Base-by-base conservation (phyloP, 2,888 invertebrate genomes). In the Tetranychus piercei region DNA sequence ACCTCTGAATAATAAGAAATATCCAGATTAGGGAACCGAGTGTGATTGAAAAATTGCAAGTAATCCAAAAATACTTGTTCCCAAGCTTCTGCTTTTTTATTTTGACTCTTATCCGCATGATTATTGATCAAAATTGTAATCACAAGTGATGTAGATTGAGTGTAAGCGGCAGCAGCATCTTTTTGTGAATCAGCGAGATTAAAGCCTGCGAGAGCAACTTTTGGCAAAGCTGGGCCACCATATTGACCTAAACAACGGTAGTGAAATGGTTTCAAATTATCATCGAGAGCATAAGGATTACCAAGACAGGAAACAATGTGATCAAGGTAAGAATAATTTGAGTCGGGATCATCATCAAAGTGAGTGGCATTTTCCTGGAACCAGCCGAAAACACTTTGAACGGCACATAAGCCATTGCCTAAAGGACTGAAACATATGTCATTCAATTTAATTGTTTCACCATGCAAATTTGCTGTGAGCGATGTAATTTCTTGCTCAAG, bases 351-450 rank as follows among this genome's bases (percentile, higher is more conserved):
- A 69, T 73, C 44, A 6, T 70, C 74, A 18, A 79, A 69, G 34
- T 76, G 67, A 15, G 70, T n/a, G 1, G 73, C 69, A 80, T 87
- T 86, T 81, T 92, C 88, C 81, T 91, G 88, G 84, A 88, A 96
- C 85, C 93, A 99, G 72, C 95, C 94, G 88, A 94, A 90, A 66
- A 91, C 85, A 76, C 92, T 92, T 85, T 92, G 90, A 11, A 99
- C 87, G 18, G 89, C 88, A 83, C 99, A 99, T 79, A 90, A 85
- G 0, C 86, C 82, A 8, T 88, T 84, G 7, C 85, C 85, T 78
- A 99, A 84, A 0, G 99, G 97, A 0, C 92, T 89, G 84, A 90
- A 94, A 83, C 99, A 99, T 75, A 99, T 91, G 80, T 94, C 89
- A 74, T 88, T 86, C 73, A 93, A 84, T 6, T 76, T 78, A 6